Percentiles rank a stretch among this genome's conserved stretches.
phyloP scores from a whole-genome alignment of 1,140 invertebrate species.

The Phymastichus coffea region DNA sequence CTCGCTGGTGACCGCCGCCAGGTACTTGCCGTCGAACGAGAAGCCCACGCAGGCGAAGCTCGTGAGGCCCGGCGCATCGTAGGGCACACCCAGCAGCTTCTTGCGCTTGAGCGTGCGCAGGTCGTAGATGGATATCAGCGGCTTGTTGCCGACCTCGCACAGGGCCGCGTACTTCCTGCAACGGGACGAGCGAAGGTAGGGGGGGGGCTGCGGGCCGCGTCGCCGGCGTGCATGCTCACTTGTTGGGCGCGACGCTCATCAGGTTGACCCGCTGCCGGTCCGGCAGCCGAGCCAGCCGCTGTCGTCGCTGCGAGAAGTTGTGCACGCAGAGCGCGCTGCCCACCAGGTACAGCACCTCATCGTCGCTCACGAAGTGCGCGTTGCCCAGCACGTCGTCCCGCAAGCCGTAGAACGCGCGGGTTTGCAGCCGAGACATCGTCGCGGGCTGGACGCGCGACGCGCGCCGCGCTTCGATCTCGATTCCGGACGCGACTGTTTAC shows the following conservation, averaged over 20 bases:
- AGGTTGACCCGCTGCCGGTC: conserved; percentile 58
- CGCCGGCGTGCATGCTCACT: no score
- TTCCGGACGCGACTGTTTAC: conserved; percentile 15
- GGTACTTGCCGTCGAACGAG: conserved; percentile 74
- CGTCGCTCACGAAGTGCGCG: conserved; percentile 65
- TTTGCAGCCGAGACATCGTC: conserved; percentile 41
- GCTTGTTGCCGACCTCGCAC: conserved; percentile 58
- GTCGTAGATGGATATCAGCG: conserved; percentile 68
- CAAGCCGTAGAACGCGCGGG: conserved; percentile 62
- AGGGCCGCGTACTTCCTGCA: conserved; percentile 61
- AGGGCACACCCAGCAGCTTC: conserved; percentile 63
- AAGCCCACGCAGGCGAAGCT: conserved; percentile 75
- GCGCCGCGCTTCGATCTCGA: not conserved
- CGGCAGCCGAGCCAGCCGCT: conserved; percentile 52
- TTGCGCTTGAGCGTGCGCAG: conserved; percentile 62
- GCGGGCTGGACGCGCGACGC: no score
- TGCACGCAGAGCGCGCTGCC: conserved; percentile 67
- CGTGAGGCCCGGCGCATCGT: conserved; percentile 45
- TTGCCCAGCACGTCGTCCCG: conserved; percentile 62
- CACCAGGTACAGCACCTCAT: conserved; percentile 68
- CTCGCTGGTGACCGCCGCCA: conserved; percentile 75
- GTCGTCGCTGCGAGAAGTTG: conserved; percentile 56
- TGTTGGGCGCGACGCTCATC: conserved; percentile 65
- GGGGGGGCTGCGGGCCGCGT: no score
- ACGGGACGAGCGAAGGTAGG: not conserved